These are phyloP conservation scores for Acanthopagrus latus DNA, from an alignment of 2,797 vertebrate species.

Conservation along the genomic window DNA sequence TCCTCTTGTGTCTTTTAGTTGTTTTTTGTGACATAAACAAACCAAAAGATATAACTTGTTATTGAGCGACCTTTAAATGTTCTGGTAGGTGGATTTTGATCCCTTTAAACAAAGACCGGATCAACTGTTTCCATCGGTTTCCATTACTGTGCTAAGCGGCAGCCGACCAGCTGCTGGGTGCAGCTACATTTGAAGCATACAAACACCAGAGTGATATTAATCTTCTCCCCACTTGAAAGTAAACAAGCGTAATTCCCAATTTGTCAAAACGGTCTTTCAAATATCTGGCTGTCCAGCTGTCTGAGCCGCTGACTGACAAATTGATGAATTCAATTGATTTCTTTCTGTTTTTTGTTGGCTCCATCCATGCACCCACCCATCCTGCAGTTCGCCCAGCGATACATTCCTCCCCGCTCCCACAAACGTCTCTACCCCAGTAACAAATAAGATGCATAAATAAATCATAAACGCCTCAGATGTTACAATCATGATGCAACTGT, in stretches of 20 bases:
- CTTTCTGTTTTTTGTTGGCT: slow-evolving; percentile 11
- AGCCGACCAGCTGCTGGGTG: neutral
- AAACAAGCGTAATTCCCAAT: neutral
- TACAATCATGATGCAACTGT: slow-evolving; percentile 83
- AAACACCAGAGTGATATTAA: neutral
- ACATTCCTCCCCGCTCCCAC: slow-evolving; percentile 59
- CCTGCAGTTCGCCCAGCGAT: slow-evolving; percentile 43
- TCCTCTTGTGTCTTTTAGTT: no score
- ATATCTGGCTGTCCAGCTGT: slow-evolving; percentile 18
- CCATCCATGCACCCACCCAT: slow-evolving; percentile 20
- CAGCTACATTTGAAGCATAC: slow-evolving; percentile 2
- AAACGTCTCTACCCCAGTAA: slow-evolving; percentile 68
- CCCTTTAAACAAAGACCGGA: neutral
- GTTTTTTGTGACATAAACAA: neutral
- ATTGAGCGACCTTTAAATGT: slow-evolving; percentile 9
- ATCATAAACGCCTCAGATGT: slow-evolving; percentile 79
- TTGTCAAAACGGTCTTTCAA: neutral
- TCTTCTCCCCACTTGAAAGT: neutral
- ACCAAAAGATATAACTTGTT: neutral
- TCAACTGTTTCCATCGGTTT: neutral
- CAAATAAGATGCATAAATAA: slow-evolving; percentile 82
- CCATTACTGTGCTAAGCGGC: neutral
- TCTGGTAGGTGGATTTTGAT: slow-evolving; percentile 3
- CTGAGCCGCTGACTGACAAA: slow-evolving; percentile 29
- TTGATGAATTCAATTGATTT: slow-evolving; percentile 17